These are phyloP conservation scores for Pachymerium ferrugineum DNA, from an alignment of 2,888 invertebrate genomes.

Conservation along the genomic window DNA sequence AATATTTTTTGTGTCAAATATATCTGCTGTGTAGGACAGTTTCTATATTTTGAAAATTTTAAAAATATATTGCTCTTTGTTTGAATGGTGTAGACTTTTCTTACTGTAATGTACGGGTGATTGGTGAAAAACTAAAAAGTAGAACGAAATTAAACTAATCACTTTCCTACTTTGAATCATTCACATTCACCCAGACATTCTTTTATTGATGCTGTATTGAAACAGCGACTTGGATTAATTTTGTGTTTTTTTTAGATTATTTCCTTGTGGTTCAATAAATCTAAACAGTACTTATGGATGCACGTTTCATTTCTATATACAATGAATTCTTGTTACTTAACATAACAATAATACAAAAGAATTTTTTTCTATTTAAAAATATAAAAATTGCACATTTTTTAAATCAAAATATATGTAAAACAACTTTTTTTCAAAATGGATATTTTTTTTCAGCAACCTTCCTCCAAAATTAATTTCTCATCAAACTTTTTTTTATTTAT, in stretches of 20 bases:
- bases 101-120: slow-evolving; percentile 9
- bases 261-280: slow-evolving; percentile 32
- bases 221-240: slow-evolving; percentile 28
- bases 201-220: not conserved
- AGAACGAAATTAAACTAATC: not conserved
- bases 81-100: slow-evolving; percentile 10
- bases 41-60: slow-evolving; percentile 20
- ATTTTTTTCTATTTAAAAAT: not conserved
- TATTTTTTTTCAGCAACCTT: not conserved
- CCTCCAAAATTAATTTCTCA: no score
- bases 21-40: slow-evolving; percentile 30
- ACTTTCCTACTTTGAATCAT: not conserved
- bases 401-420: no score
- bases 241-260: slow-evolving; percentile 28
- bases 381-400: no score
- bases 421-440: not conserved
- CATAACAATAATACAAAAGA: not conserved
- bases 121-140: not conserved
- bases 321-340: no score
- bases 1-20: slow-evolving; percentile 17
- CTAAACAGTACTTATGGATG: slow-evolving; percentile 3
- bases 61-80: not conserved
- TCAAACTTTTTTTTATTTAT: no score
- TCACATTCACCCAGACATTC: slow-evolving; percentile 28
- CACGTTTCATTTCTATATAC: slow-evolving; percentile 1